phyloP scores from a whole-genome alignment of 2,888 invertebrate genomes.

The Halictus quadricinctus region DNA sequence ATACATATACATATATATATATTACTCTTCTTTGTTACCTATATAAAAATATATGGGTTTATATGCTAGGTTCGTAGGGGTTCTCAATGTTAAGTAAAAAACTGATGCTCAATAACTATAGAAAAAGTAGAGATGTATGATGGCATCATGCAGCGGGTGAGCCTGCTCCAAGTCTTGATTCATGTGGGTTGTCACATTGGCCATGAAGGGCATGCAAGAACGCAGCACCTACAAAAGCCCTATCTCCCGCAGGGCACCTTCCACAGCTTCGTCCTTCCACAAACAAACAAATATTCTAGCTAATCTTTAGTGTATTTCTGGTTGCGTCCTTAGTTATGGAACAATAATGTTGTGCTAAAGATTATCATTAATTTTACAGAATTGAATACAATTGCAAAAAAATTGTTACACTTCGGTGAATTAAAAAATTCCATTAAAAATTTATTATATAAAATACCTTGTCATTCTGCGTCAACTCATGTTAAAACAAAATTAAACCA shows the following conservation, averaged over 20 bases:
- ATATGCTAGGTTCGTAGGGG: constrained; percentile 40
- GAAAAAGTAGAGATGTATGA: constrained; percentile 71
- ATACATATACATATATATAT: constrained; percentile 15
- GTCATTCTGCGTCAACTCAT: constrained; percentile 8
- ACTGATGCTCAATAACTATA: constrained; percentile 55
- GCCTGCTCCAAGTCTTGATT: constrained; percentile 72
- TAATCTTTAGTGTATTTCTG: constrained; percentile 71
- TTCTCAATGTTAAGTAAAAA: constrained; percentile 52
- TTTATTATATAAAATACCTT: constrained; percentile 21
- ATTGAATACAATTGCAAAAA: constrained; percentile 18
- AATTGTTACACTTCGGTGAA: neutral
- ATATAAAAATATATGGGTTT: constrained; percentile 49
- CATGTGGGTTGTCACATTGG: constrained; percentile 71
- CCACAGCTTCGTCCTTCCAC: constrained; percentile 95
- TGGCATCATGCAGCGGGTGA: constrained; percentile 74
- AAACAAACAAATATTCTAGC: constrained; percentile 80
- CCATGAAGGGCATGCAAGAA: constrained; percentile 73
- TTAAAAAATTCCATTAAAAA: constrained; percentile 6
- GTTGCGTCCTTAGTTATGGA: constrained; percentile 53
- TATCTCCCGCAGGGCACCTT: constrained; percentile 96
- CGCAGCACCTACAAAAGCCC: constrained; percentile 89
- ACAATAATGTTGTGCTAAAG: constrained; percentile 50
- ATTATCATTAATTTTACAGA: constrained; percentile 20
- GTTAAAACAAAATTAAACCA: constrained; percentile 21
- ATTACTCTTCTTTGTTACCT: constrained; percentile 35